These are phyloP conservation scores for Charadrius vociferus DNA, from an alignment of 2,113 vertebrate species.

Conservation along the genomic window DNA sequence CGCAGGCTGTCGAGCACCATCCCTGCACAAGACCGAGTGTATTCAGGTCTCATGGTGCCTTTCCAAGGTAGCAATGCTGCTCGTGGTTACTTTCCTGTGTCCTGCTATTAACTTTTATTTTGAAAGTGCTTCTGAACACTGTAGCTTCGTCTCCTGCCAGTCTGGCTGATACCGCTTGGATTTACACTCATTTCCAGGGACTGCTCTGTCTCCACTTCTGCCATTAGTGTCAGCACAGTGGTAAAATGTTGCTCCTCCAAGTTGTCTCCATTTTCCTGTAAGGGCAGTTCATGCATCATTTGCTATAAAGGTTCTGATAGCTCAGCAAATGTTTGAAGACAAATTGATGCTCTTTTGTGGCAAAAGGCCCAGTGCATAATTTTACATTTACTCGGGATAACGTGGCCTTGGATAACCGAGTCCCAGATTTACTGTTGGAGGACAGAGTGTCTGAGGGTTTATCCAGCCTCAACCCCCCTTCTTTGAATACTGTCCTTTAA, in stretches of 20 bases:
- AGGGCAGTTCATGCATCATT: constrained; percentile 62
- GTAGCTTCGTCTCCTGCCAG: neutral
- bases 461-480: neutral
- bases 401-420: constrained; percentile 52
- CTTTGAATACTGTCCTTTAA: constrained; percentile 39
- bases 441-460: constrained; percentile 33
- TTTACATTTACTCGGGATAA: constrained; percentile 44
- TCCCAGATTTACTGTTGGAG: constrained; percentile 34
- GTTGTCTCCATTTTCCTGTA: constrained; percentile 42
- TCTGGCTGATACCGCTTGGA: constrained; percentile 1
- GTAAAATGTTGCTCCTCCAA: constrained; percentile 56
- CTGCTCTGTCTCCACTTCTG: constrained; percentile 47
- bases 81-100: neutral
- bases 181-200: constrained; percentile 46
- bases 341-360: constrained; percentile 47
- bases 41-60: neutral
- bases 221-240: constrained; percentile 44
- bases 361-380: constrained; percentile 48
- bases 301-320: constrained; percentile 56
- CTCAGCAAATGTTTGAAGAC: constrained; percentile 56
- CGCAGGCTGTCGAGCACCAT: neutral
- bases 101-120: constrained; percentile 1
- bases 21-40: accelerated
- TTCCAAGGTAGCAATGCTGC: neutral
- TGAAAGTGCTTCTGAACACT: neutral